Evolutionary conservation across 2,888 invertebrate genomes (phyloP).

Genomic region (Hemistola chrysoprasaria): DNA sequence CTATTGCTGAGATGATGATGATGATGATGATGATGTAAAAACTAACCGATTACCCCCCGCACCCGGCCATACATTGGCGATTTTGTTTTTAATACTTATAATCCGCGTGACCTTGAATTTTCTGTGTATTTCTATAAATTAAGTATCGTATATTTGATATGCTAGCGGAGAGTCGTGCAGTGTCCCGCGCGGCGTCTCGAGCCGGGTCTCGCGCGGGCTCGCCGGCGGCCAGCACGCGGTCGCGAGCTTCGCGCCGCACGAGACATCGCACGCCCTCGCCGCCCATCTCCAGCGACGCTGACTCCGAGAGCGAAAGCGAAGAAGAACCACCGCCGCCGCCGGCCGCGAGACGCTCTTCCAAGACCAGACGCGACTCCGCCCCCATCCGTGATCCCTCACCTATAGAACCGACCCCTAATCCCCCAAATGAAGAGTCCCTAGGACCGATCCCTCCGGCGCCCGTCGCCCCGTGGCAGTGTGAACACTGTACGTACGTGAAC

Average conservation of each 20-base stretch:
- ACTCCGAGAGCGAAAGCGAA: constrained; percentile 81
- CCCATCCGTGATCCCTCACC: not conserved
- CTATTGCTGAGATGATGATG: too few species aligned
- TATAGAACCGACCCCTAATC: not conserved
- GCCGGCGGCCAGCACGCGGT: constrained; percentile 86
- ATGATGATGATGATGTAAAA: too few species aligned
- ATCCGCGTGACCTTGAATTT: too few species aligned
- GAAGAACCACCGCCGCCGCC: constrained; percentile 39
- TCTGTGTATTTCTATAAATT: too few species aligned
- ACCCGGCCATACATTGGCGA: too few species aligned
- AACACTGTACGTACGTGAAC: constrained; percentile 95
- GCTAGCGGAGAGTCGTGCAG: constrained; percentile 74
- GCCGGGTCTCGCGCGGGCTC: constrained; percentile 85
- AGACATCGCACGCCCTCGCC: constrained; percentile 69
- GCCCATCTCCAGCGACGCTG: constrained; percentile 81
- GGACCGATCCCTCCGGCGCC: constrained; percentile 79
- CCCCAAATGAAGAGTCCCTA: constrained; percentile 42
- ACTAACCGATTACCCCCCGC: too few species aligned
- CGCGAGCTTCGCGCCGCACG: constrained; percentile 84
- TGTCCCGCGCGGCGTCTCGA: constrained; percentile 80
- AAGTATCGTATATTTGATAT: too few species aligned
- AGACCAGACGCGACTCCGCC: not conserved
- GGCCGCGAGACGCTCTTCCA: constrained; percentile 1
- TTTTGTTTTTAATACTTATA: too few species aligned
- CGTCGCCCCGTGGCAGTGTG: constrained; percentile 89